A percentile compares a stretch with the other conserved stretches of the same genome.
These are phyloP conservation scores for Tipula unca DNA, from an alignment of 2,888 invertebrate species.

Conservation along the genomic window DNA sequence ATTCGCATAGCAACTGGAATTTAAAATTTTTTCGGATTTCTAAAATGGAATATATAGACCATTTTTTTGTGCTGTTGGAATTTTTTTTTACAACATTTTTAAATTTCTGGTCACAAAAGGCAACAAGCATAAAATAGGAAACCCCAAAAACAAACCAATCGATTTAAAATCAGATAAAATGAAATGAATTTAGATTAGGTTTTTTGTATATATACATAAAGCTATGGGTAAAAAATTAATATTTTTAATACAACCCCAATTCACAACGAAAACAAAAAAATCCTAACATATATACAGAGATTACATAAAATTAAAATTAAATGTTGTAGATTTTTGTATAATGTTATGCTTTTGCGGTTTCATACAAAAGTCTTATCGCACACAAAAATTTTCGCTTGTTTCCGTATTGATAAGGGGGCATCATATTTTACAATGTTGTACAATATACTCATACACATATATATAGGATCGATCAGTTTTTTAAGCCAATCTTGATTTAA, in stretches of 20 bases:
- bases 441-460: no score
- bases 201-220: no score
- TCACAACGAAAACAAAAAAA: not conserved
- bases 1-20: not conserved
- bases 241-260: not conserved
- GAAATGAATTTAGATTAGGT: not conserved
- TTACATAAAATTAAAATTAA: not conserved
- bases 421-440: not conserved
- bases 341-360: not conserved
- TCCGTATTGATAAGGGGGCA: not conserved
- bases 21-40: no score
- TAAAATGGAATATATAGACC: not conserved
- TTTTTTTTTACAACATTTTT: not conserved
- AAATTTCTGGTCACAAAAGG: not conserved
- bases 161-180: not conserved
- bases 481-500: not conserved
- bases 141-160: not conserved
- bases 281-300: not conserved
- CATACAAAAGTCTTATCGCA: not conserved
- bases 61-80: not conserved
- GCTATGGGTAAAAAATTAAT: not conserved
- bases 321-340: not conserved
- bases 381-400: not conserved
- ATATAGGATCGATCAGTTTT: no score
- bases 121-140: not conserved